Evolutionary conservation across 2,797 vertebrate genomes (phyloP), one percentile per base, ranked within the genome.

Genomic region (Peromyscus melanophrys): DNA sequence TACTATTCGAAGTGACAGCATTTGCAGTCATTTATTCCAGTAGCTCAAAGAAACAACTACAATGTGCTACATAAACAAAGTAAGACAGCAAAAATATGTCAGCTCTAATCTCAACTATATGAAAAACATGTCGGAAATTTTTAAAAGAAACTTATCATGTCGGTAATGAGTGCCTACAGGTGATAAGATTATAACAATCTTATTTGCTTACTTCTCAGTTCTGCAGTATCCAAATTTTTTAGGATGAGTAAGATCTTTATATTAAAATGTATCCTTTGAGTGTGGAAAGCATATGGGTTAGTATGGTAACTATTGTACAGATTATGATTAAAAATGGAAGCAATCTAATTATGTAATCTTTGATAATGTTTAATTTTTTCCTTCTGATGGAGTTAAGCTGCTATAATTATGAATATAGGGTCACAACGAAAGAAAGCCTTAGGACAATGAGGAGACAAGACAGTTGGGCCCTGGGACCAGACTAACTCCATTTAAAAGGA

Each of bases 381-480:
- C 75, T 93, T 96, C 89, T 89, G 67, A 78, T 73, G 37, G 73
- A 73, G n/a, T 83, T 52, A 90, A 90, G 55, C 9, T 92, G 16
- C 31, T 76, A 83, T 86, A 77, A 80, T 71, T 65, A 73, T 73
- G 52, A 92, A 4, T 77, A 81, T 43, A 88, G 73, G 37, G 34
- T 40, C 21, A 34, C 17, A 91, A 86, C 52, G 80, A 94, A 92
- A 81, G 29, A 71, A 89, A 52, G n/a, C 82, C 16, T 86, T 94
- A 84, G 59, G 67, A 89, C 17, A 57, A 89, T 0, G 65, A 82
- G 27, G 34, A 83, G 43, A 93, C 27, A 90, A 19, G 8, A 61
- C 3, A 69, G 69, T 29, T 46, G 8, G 63, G 29, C 34, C 63
- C 16, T 23, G 23, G 23, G 80, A 55, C 23, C 23, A 90, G 10